Percentiles rank a stretch among this genome's conserved stretches.
Conservation (phyloP, 2,888 invertebrate species). For the Platypus cylindrus region DNA sequence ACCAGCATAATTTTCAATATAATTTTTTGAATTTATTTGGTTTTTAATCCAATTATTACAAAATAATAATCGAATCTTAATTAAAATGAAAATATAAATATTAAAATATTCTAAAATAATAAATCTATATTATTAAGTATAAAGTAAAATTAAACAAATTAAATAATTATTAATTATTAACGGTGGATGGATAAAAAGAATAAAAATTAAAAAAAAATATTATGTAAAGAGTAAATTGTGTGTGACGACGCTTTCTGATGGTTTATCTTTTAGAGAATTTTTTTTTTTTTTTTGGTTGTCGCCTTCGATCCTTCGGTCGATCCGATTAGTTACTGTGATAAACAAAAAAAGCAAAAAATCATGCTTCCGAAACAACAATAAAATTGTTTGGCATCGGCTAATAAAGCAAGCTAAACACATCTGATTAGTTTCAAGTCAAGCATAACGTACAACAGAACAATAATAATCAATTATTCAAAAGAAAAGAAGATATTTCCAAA, state of each 20-base stretch:
- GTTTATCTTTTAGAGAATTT: too few species aligned
- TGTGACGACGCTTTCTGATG: conserved; percentile 23
- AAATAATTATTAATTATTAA: too few species aligned
- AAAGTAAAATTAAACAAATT: conserved; percentile 24
- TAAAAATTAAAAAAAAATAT: too few species aligned
- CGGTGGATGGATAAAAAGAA: conserved; percentile 26
- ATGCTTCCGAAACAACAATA: conserved; percentile 27
- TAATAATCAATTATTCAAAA: not conserved
- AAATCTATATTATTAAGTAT: conserved; percentile 28
- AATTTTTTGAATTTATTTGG: conserved; percentile 23
- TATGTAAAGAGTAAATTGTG: too few species aligned
- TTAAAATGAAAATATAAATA: conserved; percentile 18
- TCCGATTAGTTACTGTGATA: conserved; percentile 29
- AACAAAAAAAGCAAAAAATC: conserved; percentile 31
- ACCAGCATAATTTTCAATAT: conserved; percentile 16
- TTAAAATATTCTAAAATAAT: conserved; percentile 18
- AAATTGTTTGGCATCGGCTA: conserved; percentile 27
- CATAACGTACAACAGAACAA: conserved; percentile 5
- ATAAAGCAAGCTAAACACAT: conserved; percentile 19
- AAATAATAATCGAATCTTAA: conserved; percentile 28
- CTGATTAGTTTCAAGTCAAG: conserved; percentile 14
- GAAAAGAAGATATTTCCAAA: not conserved
- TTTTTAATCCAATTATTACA: conserved; percentile 27
- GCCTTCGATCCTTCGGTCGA: conserved; percentile 24
- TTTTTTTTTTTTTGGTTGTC: conserved; percentile 24